A percentile compares a stretch with the other conserved stretches of the same genome.
Evolutionary conservation across 64 coral and sea anemone species (phyloP).

Genomic region (Platygyra sinensis): DNA sequence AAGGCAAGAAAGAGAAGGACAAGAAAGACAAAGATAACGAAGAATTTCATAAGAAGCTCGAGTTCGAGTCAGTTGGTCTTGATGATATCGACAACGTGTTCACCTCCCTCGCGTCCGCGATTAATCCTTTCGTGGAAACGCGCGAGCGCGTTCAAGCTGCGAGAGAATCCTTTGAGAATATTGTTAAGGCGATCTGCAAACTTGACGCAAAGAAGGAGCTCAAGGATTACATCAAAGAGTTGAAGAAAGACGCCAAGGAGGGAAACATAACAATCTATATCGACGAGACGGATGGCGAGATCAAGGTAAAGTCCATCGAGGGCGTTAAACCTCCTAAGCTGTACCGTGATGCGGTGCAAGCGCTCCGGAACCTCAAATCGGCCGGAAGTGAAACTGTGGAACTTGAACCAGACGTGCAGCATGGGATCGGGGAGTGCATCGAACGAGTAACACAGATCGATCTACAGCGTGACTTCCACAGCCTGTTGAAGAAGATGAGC

Average conservation of each 20-base stretch:
- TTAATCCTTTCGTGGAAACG: slow-evolving; percentile 69
- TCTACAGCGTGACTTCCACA: slow-evolving; percentile 63
- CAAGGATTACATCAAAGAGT: slow-evolving; percentile 75
- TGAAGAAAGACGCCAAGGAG: slow-evolving; percentile 81
- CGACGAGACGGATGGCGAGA: slow-evolving; percentile 54
- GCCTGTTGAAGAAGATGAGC: slow-evolving; percentile 46
- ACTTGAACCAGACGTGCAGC: slow-evolving; percentile 71
- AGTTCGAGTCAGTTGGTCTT: slow-evolving; percentile 64
- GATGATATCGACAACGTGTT: slow-evolving; percentile 81
- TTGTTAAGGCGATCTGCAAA: slow-evolving; percentile 61
- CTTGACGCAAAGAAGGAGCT: slow-evolving; percentile 73
- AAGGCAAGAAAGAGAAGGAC: slow-evolving; percentile 4
- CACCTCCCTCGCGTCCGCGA: slow-evolving; percentile 46
- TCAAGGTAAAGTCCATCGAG: slow-evolving; percentile 74
- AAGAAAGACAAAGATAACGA: slow-evolving; percentile 54
- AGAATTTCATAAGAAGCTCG: slow-evolving; percentile 72
- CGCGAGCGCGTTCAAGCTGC: slow-evolving; percentile 76
- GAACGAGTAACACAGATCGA: slow-evolving; percentile 56
- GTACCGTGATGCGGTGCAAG: slow-evolving; percentile 77
- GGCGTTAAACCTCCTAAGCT: slow-evolving; percentile 75
- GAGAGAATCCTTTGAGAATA: slow-evolving; percentile 71
- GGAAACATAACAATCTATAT: slow-evolving; percentile 88
- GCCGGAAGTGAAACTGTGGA: slow-evolving; percentile 44
- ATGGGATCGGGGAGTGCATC: slow-evolving; percentile 52
- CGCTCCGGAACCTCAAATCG: slow-evolving; percentile 58